These are phyloP conservation scores for Balaenoptera acutorostrata DNA, from an alignment of 2,113 vertebrate genomes.

Conservation along the genomic window DNA sequence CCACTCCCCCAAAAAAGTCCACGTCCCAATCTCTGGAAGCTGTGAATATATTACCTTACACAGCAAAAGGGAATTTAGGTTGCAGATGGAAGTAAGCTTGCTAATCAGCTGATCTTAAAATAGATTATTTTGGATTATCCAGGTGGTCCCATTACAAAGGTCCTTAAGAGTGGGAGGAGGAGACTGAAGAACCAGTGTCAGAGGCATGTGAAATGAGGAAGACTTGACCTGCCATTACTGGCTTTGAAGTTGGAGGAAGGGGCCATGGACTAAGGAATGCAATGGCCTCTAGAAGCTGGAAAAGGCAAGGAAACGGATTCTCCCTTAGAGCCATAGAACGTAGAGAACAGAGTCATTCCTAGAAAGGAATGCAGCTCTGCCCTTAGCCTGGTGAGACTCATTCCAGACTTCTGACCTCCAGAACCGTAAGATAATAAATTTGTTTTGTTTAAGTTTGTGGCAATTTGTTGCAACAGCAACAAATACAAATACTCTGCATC, in stretches of 20 bases:
- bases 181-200: not conserved
- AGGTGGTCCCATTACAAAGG: not conserved
- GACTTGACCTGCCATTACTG: not conserved
- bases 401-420: not conserved
- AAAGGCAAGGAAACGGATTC: not conserved
- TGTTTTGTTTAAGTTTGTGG: not conserved
- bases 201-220: not conserved
- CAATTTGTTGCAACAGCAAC: not conserved
- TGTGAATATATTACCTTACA: not conserved
- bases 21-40: not conserved
- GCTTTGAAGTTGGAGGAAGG: not conserved
- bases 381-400: not conserved
- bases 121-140: not conserved
- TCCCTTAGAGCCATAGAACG: fast-evolving
- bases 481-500: not conserved
- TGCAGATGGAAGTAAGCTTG: not conserved
- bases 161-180: not conserved
- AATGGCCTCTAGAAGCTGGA: not conserved
- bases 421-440: not conserved
- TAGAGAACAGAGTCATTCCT: not conserved
- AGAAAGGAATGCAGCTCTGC: not conserved
- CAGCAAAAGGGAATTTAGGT: not conserved
- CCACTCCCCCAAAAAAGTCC: not conserved
- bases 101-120: not conserved
- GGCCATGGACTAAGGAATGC: not conserved